Evolutionary conservation across 1,140 invertebrate genomes (phyloP).

Genomic region (Macrobrachium rosenbergii): DNA sequence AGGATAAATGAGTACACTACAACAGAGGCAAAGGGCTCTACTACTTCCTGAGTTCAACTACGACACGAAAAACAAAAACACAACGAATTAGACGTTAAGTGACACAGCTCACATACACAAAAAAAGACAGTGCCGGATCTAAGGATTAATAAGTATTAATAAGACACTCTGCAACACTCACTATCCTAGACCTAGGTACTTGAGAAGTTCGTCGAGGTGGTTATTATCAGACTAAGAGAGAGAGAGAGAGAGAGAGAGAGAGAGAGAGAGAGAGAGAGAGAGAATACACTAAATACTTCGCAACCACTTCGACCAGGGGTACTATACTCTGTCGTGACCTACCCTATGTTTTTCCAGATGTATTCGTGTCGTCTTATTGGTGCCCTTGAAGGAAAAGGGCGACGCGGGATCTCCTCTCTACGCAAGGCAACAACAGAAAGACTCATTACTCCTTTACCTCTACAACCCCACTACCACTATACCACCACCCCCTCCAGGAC

Average conservation of each 20-base stretch:
- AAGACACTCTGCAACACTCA: no score
- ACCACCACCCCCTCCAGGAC: background rate
- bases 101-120: no score
- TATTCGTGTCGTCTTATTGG: constrained; percentile 44
- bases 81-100: no score
- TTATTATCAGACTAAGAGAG: background rate
- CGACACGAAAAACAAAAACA: no score
- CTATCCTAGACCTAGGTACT: no score
- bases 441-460: constrained; percentile 24
- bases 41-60: no score
- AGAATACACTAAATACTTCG: background rate
- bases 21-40: no score
- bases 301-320: background rate
- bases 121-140: no score
- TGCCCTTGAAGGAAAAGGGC: constrained; percentile 49
- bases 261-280: constrained; percentile 1
- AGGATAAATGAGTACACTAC: no score
- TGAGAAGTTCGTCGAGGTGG: background rate
- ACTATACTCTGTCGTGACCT: constrained; percentile 22
- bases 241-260: background rate
- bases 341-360: constrained; percentile 57
- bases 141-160: no score
- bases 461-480: background rate
- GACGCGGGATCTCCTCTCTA: constrained; percentile 44
- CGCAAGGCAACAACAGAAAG: constrained; percentile 29